Percentiles rank a stretch among this genome's conserved stretches.
phyloP scores from a whole-genome alignment of 92 coral and sea anemone genomes.

The Siderastrea siderea region DNA sequence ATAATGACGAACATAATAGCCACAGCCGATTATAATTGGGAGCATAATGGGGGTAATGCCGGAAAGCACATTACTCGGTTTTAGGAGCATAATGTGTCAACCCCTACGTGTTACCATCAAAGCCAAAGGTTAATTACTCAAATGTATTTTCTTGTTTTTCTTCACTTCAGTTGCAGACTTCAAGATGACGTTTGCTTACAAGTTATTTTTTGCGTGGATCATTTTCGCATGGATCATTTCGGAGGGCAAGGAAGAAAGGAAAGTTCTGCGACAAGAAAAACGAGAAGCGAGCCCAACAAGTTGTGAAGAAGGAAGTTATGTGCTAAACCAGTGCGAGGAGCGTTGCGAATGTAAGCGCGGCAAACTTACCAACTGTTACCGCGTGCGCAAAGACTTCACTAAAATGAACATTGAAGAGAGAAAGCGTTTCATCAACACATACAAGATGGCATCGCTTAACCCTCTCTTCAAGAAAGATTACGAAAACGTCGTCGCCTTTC shows the following conservation, averaged over 20 bases:
- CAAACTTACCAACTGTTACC: constrained; percentile 11
- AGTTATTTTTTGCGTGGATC: background rate
- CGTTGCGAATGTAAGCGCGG: constrained; percentile 31
- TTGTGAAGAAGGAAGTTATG: constrained; percentile 30
- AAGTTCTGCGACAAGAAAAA: background rate
- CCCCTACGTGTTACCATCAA: too few species aligned
- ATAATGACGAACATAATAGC: too few species aligned
- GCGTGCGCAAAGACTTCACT: constrained; percentile 32
- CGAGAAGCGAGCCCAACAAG: background rate
- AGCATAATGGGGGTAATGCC: too few species aligned
- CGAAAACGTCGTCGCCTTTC: constrained; percentile 9
- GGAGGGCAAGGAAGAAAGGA: background rate
- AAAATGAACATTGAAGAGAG: constrained; percentile 6
- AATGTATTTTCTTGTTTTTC: background rate
- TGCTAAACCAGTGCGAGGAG: constrained; percentile 29
- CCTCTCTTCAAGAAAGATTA: background rate
- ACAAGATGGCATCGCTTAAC: constrained; percentile 7
- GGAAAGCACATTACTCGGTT: too few species aligned
- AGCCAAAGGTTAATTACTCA: too few species aligned
- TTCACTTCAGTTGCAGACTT: background rate
- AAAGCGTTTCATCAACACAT: constrained; percentile 15
- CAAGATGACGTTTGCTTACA: background rate
- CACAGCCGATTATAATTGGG: too few species aligned
- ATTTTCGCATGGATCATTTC: background rate
- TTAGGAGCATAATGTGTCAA: too few species aligned